Evolutionary conservation across 2,797 vertebrate species (phyloP).

Genomic region (Caiman crocodilus): DNA sequence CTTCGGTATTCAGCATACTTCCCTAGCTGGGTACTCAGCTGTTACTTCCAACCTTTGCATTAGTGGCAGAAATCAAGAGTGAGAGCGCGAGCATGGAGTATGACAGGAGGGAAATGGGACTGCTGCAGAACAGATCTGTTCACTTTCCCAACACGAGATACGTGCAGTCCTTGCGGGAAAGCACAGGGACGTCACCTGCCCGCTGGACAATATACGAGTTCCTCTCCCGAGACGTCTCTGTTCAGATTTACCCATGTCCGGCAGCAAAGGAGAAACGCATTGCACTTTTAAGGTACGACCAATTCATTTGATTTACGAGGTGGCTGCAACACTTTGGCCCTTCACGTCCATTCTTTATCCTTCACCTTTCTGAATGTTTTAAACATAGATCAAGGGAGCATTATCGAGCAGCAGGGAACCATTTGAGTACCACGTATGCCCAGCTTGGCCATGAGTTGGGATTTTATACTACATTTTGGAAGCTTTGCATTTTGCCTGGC

Average conservation of each 20-base stretch:
- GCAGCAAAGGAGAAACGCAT: not conserved
- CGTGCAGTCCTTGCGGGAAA: accelerated
- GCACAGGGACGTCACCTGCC: accelerated
- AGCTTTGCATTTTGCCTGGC: not conserved
- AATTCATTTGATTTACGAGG: not conserved
- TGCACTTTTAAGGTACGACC: not conserved
- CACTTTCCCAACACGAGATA: accelerated
- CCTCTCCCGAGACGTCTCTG: not conserved
- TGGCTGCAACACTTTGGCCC: not conserved
- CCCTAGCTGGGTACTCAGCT: accelerated
- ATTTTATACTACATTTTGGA: not conserved
- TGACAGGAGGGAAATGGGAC: accelerated
- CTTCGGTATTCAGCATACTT: accelerated
- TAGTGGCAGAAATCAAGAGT: no score
- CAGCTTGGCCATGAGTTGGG: not conserved
- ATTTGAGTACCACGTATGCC: not conserved
- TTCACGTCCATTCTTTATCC: conserved; percentile 7
- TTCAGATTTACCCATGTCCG: not conserved
- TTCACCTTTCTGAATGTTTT: conserved; percentile 10
- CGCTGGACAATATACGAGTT: accelerated
- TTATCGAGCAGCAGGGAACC: conserved; percentile 2
- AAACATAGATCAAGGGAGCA: not conserved
- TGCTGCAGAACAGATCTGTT: accelerated
- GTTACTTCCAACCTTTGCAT: not conserved
- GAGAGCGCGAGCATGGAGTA: not conserved